Evolutionary conservation across 2,888 invertebrate species (phyloP), one percentile per base, ranked within the genome.

Genomic region (Eristalis intricaria): DNA sequence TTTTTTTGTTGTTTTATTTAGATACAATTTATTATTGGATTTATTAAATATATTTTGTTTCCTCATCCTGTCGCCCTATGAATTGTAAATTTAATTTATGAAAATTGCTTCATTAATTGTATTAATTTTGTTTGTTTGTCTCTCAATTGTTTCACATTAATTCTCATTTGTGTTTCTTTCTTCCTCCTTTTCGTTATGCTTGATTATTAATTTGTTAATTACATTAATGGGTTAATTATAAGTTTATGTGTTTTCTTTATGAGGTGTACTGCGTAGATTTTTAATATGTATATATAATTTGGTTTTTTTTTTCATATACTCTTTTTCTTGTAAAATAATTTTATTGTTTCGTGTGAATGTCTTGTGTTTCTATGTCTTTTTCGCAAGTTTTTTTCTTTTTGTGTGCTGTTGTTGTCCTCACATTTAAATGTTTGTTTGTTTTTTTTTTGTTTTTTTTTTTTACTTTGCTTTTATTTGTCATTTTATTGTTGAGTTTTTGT

Each of bases 271-370:
- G 81, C 66, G 75, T 74, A 76, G 79, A 81, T 81, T 74, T 78
- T 35, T 79, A 10, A 80, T 76, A 84, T 82, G 87, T 84, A 71
- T 79, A 79, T 74, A 58, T 83, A 69, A 76, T 64, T 43, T 15
- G n/a, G 15, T 15, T 15, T 79, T 77, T 84, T 76, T 88, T 60
- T 88, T 88, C 90, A 90, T 89, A 80, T 88, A 85, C 8, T 50
- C n/a, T 50, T 70, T 78, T 85, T 89, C 89, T 89, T 90, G 84
- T 79, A 82, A 81, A 89, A 79, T 89, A 90, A 88, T 82, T 87
- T 84, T 92, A 92, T 92, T 91, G 92, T 91, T 91, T 91, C 89
- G 90, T 91, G 90, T 90, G 90, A 91, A 90, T 91, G 90, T 91
- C 82, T 82, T 86, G 86, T 86, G 82, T 86, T 86, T 65, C 82